Base-by-base conservation (phyloP, 1,140 invertebrate species). In the Neomicropteryx cornuta region DNA sequence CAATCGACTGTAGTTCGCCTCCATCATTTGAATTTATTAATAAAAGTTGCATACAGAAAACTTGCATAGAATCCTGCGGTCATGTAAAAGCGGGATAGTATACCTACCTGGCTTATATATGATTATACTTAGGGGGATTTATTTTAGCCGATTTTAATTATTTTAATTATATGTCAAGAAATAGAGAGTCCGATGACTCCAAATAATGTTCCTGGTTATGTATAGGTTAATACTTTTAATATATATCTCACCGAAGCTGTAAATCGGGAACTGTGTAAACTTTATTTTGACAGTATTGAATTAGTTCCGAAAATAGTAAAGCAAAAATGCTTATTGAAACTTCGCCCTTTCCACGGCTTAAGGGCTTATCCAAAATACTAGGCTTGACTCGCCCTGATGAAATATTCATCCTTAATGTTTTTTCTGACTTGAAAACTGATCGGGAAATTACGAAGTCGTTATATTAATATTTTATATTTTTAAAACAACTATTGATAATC, bases 231-330 rank as follows among this genome's bases (percentile, higher is more conserved):
- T 16, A 55, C 59, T 53, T 54, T n/a, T n/a, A n/a, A n/a, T n/a
- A n/a, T n/a, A n/a, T n/a, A n/a, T 53, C 64, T 63, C 70, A 92
- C 89, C 86, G 94, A 48, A 75, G 87, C 60, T 98, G 94, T 29
- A 98, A 66, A 60, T 99, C 95, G 17, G 89, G 82, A 27, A 98
- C 87, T 6, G 90, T 95, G 50, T 88, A 87, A 16, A 93, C 91
- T 55, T 90, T 76, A 63, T 93, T 96, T 63, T 98, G 94, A 57
- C 89, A 94, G 64, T 98, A 99, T 59, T 97, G 92, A 4, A 99
- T 92, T 37, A 98, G 79, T 75, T 99, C 96, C 3, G 92, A 95
- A 63, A 99, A 98, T 28, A 99, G 68, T 32, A 99, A 67, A 2
- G 94, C 93, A 70, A 90, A 98, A 49, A 90, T 86, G 47, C 88